Evolutionary conservation across 2,888 invertebrate species (phyloP), one percentile per base, ranked within the genome.

Genomic region (Agrochola macilenta): DNA sequence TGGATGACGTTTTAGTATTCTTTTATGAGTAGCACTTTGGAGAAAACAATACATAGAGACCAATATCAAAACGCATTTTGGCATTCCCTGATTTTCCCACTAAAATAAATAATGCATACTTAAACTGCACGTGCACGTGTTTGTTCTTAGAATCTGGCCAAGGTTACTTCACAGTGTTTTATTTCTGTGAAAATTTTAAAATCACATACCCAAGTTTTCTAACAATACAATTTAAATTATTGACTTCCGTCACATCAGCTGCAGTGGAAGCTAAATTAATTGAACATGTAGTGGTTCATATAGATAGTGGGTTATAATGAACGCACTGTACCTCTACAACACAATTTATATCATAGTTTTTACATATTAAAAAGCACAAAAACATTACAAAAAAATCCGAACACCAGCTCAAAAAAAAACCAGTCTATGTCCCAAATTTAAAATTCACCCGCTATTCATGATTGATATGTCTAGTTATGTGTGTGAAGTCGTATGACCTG

Each of bases 401-500:
- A 12, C 5, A 52, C n/a, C 9, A 39, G 1, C 3, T 69, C 5
- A n/a, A 17, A 58, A 20, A 14, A 61, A 65, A 66, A 5, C 0
- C 20, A 68, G 71, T 79, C 76, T 86, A 54, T 69, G 69, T 74
- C 58, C 49, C 12, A 83, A 90, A 90, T 92, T 90, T 89, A 90
- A 90, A 90, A 93, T 90, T 91, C 91, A 88, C 61, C 90, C 89
- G 89, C 86, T 88, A 87, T 85, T 87, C 90, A 90, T 92, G 94
- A 95, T 94, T 91, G 89, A 95, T 95, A 92, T 91, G 92, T 93
- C 91, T 93, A 89, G 85, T 88, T 87, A 79, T 86, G 84, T 92
- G 90, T 87, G 64, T 91, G 92, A 93, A 93, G 88, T 90, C 84
- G 86, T 92, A 92, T 95, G 94, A 95, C 94, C 95, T 96, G 95